Base-by-base conservation (phyloP, 2,888 invertebrate species). In the Ypsolopha scabrella region DNA sequence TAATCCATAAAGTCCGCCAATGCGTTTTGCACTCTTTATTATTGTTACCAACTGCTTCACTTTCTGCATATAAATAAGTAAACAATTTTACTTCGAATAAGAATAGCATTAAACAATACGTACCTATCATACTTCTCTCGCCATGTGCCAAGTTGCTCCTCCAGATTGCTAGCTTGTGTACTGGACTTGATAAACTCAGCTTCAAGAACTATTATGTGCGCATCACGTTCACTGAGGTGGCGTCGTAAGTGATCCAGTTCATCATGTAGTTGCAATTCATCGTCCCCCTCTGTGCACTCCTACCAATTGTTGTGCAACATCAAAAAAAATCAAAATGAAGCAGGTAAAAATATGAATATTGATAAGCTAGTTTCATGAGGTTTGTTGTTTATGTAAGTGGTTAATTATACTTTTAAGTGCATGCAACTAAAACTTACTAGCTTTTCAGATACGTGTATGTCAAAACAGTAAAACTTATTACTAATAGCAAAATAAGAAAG, bases 71-170 rank as follows among this genome's bases (percentile, higher is more conserved):
- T 24, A 24, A 24, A 24, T 24, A 24, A 24, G 4, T 4, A 24
- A 24, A 24, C 24, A 24, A 24, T 24, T 24, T 24, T 24, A 24
- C 4, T 24, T 24, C 4, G 2, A 24, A 3, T 4, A 24, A 24
- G 24, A 3, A 24, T 24, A 24, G 4, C 24, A 24, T 24, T 3
- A 24, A 24, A 24, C 2, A 4, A 11, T 11, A 41, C 39, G 51
- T 65, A 91, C 94, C 94, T 91, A 74, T 94, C 94, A 87, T 97
- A 97, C 87, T 97, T 96, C 70, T 97, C 97, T 72, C 95, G 92
- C 93, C 96, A 96, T 61, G 94, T 93, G 50, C 90, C 80, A 52
- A 96, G 82, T 74, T 96, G 95, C 59, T 96, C 96, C 64, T 93
- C 92, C 52, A 95, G 87, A 54, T 94, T 92, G 35, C 91, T 91